Evolutionary conservation across 2,113 vertebrate species (phyloP).

Genomic region (Tursiops truncatus): DNA sequence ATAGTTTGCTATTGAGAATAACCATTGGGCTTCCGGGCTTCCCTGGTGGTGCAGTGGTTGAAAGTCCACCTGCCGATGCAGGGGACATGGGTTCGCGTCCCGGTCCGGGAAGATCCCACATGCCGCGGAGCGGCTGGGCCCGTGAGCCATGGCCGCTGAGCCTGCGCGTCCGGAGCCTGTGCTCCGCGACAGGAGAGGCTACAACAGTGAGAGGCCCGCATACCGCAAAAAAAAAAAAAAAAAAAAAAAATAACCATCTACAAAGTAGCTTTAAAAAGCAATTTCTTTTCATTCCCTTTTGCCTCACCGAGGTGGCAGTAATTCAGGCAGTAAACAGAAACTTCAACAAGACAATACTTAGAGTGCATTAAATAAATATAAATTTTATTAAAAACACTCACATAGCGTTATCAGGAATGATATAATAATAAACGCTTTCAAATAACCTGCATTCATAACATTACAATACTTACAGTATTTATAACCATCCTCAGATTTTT

Average conservation of each 20-base stretch:
- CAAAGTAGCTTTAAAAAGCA: neutral
- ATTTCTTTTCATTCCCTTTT: neutral
- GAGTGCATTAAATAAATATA: slow-evolving; percentile 99
- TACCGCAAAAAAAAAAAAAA: too few relatives aligned
- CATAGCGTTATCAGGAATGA: slow-evolving; percentile 99
- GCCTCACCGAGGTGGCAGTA: neutral
- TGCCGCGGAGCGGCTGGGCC: too few relatives aligned
- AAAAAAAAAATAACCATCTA: neutral
- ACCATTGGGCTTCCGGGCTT: neutral
- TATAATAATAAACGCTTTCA: slow-evolving; percentile 99
- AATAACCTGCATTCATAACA: slow-evolving; percentile 99
- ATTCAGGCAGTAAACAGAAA: slow-evolving; percentile 61
- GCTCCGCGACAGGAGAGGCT: too few relatives aligned
- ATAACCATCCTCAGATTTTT: slow-evolving; percentile 91
- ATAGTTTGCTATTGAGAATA: neutral
- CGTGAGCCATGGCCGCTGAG: too few relatives aligned
- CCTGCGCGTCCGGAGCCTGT: too few relatives aligned
- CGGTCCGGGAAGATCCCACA: too few relatives aligned
- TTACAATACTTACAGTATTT: slow-evolving; percentile 99
- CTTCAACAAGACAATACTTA: slow-evolving; percentile 70
- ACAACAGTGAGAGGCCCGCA: too few relatives aligned
- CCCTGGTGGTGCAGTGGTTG: too few relatives aligned
- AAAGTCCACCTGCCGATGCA: too few relatives aligned
- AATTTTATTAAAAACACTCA: slow-evolving; percentile 99
- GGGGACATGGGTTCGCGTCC: too few relatives aligned